phyloP scores from a whole-genome alignment of 2,888 invertebrate genomes.

The Amphiduros pacificus region DNA sequence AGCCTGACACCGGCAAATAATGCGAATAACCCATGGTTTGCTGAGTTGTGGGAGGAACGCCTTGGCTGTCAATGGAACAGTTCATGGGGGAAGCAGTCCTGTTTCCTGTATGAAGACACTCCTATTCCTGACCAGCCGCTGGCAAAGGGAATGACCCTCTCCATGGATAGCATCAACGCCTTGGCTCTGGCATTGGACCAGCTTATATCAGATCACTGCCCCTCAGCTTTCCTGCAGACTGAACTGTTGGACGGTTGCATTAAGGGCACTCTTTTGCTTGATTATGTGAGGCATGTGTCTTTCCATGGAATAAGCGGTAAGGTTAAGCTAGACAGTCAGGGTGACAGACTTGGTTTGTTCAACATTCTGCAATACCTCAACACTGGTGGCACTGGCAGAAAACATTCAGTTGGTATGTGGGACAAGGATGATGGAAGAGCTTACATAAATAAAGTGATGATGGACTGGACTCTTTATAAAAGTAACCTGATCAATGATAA shows the following conservation, averaged over 20 bases:
- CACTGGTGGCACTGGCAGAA: no score
- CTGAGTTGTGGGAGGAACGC: neutral
- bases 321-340: conserved; percentile 6
- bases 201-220: no score
- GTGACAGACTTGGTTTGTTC: conserved; percentile 5
- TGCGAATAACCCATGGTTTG: neutral
- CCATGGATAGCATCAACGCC: no score
- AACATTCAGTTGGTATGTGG: neutral
- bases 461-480: neutral
- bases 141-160: no score
- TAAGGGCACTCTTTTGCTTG: neutral
- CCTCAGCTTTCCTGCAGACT: no score
- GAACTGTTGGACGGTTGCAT: no score
- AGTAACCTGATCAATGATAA: no score
- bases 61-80: neutral
- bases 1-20: neutral
- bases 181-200: no score
- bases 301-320: conserved; percentile 2
- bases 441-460: neutral
- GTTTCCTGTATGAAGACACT: no score
- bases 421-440: neutral
- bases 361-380: neutral
- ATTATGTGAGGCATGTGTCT: neutral
- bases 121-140: no score
- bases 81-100: no score